Percentiles rank a stretch among this genome's conserved stretches.
These are phyloP conservation scores for Aramus guarauna DNA, from an alignment of 2,113 vertebrate species.

Conservation along the genomic window DNA sequence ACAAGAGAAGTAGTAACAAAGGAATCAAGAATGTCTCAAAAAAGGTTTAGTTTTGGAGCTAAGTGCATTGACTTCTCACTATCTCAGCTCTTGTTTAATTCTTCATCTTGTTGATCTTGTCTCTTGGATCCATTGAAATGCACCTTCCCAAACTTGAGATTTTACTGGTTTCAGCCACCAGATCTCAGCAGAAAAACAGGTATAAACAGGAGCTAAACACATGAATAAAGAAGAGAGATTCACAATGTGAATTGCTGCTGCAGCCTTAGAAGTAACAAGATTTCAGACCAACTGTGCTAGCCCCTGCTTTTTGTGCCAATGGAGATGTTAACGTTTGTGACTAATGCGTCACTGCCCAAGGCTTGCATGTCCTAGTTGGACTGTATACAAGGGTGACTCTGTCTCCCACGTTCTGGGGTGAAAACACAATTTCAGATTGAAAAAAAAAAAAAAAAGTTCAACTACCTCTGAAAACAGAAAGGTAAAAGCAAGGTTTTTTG, in stretches of 20 bases:
- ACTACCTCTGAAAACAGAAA: background rate
- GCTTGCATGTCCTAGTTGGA: background rate
- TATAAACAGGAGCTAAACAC: background rate
- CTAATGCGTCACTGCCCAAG: background rate
- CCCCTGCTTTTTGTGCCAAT: background rate
- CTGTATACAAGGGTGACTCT: background rate
- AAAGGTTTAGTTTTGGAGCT: background rate
- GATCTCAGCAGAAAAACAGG: background rate
- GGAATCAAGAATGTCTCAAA: background rate
- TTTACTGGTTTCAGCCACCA: background rate
- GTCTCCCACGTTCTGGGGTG: background rate
- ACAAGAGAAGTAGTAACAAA: background rate
- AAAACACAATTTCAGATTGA: background rate
- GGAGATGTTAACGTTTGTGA: background rate
- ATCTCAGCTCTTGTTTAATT: background rate
- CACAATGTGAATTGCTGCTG: background rate
- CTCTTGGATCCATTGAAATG: background rate
- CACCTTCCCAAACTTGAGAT: background rate
- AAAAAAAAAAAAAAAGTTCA: background rate
- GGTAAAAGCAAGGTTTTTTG: background rate
- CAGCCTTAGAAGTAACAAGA: background rate
- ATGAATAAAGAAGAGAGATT: background rate
- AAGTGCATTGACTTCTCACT: background rate
- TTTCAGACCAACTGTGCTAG: background rate
- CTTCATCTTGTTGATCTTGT: background rate